Conservation (phyloP, 2,113 vertebrate species). For the Phalacrocorax brasilianus region DNA sequence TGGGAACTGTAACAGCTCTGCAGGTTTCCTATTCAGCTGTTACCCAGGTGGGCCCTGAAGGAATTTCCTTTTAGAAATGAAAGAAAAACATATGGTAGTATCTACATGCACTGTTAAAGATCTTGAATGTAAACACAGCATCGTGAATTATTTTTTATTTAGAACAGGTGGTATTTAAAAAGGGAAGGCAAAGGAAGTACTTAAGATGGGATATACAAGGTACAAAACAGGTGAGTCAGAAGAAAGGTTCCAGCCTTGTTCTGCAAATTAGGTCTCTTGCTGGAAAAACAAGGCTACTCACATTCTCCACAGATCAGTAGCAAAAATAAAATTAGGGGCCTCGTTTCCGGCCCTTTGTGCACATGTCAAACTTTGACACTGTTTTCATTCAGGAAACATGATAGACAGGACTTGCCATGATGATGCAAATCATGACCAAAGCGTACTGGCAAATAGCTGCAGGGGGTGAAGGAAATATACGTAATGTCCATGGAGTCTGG, state of each 20-base stretch:
- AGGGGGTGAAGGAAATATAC: neutral
- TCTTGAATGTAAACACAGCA: slow-evolving; percentile 11
- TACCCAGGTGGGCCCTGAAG: slow-evolving; percentile 48
- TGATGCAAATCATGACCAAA: neutral
- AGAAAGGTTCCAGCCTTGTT: neutral
- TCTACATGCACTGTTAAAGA: neutral
- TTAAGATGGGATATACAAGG: neutral
- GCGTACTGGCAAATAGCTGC: neutral
- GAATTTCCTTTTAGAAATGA: slow-evolving; percentile 56
- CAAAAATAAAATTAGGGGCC: neutral
- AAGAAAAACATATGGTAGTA: slow-evolving; percentile 38
- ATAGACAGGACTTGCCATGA: neutral
- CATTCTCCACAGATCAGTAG: neutral
- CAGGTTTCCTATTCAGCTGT: slow-evolving; percentile 57
- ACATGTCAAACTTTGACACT: neutral
- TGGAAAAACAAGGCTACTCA: neutral
- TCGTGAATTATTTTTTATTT: slow-evolving; percentile 24
- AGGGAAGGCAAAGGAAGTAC: neutral
- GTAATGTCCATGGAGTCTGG: neutral
- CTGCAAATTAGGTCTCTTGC: neutral
- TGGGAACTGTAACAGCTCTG: neutral
- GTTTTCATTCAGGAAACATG: neutral
- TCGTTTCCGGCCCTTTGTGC: neutral
- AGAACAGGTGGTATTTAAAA: slow-evolving; percentile 36
- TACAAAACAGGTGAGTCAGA: slow-evolving; percentile 32